Conservation (phyloP, 2,113 vertebrate species). For the Motacilla tschutschensis region DNA sequence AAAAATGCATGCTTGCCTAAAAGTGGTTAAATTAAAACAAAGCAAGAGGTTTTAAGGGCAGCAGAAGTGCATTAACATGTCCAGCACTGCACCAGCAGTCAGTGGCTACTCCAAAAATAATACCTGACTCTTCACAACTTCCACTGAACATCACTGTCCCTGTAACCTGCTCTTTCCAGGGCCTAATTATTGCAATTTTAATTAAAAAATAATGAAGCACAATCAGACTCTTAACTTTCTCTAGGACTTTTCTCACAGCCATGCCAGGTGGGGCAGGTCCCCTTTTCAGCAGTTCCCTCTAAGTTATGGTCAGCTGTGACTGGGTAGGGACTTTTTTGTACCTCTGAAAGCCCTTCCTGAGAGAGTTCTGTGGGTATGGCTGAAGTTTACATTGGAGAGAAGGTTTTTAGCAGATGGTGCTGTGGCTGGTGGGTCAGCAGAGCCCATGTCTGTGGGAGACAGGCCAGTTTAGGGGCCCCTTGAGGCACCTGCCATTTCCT, state of each 20-base stretch:
- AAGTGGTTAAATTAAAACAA: not conserved
- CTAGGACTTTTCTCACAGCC: not conserved
- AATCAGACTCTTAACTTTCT: not conserved
- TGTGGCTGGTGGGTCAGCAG: not conserved
- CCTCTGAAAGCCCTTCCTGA: not conserved
- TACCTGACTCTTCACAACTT: not conserved
- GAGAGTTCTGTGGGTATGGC: fast-evolving
- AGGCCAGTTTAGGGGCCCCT: fast-evolving
- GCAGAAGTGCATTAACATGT: not conserved
- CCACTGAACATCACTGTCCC: not conserved
- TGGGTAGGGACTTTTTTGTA: not conserved
- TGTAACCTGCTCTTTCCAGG: not conserved
- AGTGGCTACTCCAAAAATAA: not conserved
- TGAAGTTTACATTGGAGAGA: fast-evolving
- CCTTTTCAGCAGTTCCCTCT: not conserved
- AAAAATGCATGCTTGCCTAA: not conserved
- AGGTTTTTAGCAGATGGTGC: fast-evolving
- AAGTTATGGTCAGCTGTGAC: not conserved
- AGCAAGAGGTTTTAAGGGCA: not conserved
- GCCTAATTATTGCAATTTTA: not conserved
- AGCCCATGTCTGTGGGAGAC: not conserved
- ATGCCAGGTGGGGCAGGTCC: too few relatives aligned
- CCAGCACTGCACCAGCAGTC: not conserved
- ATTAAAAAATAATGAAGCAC: not conserved
- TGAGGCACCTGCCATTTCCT: fast-evolving